A percentile compares a stretch with the other conserved stretches of the same genome.
These are phyloP conservation scores for Morus bassanus DNA, from an alignment of 2,797 vertebrate species.

Conservation along the genomic window DNA sequence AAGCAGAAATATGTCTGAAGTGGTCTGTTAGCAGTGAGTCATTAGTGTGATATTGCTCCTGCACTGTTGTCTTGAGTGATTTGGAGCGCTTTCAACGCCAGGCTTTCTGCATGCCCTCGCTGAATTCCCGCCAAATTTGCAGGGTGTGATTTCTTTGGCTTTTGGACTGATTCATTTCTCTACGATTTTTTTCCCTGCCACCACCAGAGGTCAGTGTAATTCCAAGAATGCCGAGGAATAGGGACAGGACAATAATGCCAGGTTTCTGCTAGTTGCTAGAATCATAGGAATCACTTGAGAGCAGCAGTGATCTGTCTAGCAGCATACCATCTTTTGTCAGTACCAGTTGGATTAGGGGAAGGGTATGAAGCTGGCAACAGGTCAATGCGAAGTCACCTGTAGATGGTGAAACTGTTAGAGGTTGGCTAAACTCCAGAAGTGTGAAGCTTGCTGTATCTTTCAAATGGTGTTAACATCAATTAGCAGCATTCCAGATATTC, in stretches of 20 bases:
- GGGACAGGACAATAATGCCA: fast-evolving
- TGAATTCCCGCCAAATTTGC: neutral
- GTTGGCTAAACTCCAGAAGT: neutral
- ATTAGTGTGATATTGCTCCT: neutral
- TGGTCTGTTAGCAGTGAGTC: neutral
- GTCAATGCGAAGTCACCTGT: neutral
- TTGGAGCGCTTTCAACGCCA: neutral
- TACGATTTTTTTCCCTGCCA: neutral
- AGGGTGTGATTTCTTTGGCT: neutral
- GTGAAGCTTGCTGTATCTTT: neutral
- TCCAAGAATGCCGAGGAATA: neutral
- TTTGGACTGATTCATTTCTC: neutral
- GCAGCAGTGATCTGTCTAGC: neutral
- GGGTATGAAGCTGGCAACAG: neutral
- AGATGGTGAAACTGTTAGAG: neutral
- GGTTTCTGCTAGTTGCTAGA: neutral
- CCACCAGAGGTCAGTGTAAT: slow-evolving; percentile 57
- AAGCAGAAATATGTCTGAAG: neutral
- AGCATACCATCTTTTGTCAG: neutral
- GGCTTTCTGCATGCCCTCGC: neutral
- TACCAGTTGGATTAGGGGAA: neutral
- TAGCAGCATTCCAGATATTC: neutral
- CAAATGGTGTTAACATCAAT: neutral
- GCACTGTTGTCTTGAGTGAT: neutral
- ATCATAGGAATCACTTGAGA: neutral